A percentile compares a stretch with the other conserved stretches of the same genome.
These are phyloP conservation scores for Psittacula derbiana DNA, from an alignment of 2,797 vertebrate species.

Conservation along the genomic window DNA sequence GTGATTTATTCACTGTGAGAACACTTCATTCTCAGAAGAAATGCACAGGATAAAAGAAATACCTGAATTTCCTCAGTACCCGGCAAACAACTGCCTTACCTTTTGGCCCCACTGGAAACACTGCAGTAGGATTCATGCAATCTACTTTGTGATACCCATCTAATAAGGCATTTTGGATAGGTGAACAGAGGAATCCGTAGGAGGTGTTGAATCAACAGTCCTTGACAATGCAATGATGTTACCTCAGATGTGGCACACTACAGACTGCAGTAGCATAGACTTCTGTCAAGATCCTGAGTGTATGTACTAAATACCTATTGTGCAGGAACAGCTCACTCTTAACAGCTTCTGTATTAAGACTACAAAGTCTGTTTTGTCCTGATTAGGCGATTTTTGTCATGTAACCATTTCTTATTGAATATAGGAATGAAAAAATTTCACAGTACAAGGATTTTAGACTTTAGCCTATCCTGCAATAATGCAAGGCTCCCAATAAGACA, in stretches of 20 bases:
- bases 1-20: background rate
- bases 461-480: background rate
- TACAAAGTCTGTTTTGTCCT: background rate
- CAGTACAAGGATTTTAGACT: background rate
- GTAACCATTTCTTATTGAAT: slow-evolving; percentile 14
- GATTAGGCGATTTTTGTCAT: slow-evolving; percentile 3
- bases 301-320: background rate
- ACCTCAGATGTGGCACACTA: background rate
- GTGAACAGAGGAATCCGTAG: background rate
- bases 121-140: background rate
- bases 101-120: background rate
- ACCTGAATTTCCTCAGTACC: background rate
- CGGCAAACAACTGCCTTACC: background rate
- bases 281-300: background rate
- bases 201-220: background rate
- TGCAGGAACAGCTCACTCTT: background rate
- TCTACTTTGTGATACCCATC: background rate
- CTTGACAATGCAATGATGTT: background rate
- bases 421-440: background rate
- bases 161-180: background rate
- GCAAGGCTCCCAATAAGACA: background rate
- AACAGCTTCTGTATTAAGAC: background rate
- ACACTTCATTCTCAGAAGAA: background rate
- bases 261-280: background rate
- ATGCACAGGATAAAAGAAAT: background rate